Conservation (phyloP, 2,888 invertebrate species). For the Trissonchulus latispiculum region DNA sequence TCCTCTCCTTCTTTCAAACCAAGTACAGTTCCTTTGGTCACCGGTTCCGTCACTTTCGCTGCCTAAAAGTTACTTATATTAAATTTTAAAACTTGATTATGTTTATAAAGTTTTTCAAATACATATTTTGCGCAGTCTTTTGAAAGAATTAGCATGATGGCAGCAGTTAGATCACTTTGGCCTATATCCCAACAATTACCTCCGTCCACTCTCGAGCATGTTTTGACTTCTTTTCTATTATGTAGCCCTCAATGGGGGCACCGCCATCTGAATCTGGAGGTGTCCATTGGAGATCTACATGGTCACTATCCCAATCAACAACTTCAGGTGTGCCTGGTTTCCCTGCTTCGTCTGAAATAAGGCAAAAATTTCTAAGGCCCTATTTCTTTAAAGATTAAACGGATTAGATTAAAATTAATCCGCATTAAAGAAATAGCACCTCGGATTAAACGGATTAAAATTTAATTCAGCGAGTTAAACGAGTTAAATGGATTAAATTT, state of each 20-base stretch:
- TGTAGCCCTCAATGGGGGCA: constrained; percentile 35
- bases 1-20: constrained; percentile 81
- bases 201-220: constrained; percentile 39
- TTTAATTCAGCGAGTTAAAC: too few relatives aligned
- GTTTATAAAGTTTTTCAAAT: not conserved
- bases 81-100: not conserved
- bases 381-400: too few relatives aligned
- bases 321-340: constrained; percentile 81
- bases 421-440: not conserved
- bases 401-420: not conserved
- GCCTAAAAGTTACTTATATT: constrained; percentile 6
- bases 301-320: constrained; percentile 89
- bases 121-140: not conserved
- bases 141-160: too few relatives aligned
- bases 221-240: constrained; percentile 70
- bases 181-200: too few relatives aligned
- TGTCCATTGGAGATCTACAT: constrained; percentile 83
- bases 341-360: constrained; percentile 65
- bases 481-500: not conserved
- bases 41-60: constrained; percentile 29
- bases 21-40: constrained; percentile 57
- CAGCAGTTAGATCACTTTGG: too few relatives aligned
- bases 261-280: constrained; percentile 83
- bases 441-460: not conserved
- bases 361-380: not conserved